Conservation (phyloP, 2,113 vertebrate genomes). For the Rhombomys opimus region DNA sequence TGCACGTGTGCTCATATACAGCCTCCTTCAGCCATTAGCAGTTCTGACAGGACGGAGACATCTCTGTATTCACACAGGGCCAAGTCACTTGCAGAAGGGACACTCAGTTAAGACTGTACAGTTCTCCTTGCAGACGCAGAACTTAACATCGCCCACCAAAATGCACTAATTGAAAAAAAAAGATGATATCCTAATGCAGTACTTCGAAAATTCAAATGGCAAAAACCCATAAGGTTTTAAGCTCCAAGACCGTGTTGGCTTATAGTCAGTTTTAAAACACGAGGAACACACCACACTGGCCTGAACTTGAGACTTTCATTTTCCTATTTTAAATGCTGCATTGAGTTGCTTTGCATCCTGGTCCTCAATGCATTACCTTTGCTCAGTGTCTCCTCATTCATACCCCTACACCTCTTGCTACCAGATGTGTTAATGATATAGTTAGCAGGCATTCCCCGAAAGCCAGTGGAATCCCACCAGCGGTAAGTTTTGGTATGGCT, state of each 20-base stretch:
- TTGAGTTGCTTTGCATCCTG: constrained; percentile 8
- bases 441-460: background rate
- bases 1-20: background rate
- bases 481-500: constrained; percentile 17
- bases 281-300: background rate
- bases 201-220: constrained; percentile 21
- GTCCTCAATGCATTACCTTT: background rate
- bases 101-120: background rate
- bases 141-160: background rate
- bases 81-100: background rate
- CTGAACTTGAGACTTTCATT: background rate
- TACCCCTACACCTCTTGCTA: background rate
- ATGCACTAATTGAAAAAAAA: background rate
- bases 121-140: background rate
- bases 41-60: background rate
- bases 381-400: background rate
- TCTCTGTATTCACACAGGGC: background rate
- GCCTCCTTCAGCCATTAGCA: background rate
- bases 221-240: constrained; percentile 14
- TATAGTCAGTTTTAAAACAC: background rate
- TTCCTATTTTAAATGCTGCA: background rate
- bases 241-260: background rate
- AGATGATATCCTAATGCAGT: background rate
- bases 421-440: background rate
- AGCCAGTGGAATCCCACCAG: background rate